Percentiles rank a stretch among this genome's conserved stretches.
phyloP scores from a whole-genome alignment of 2,797 vertebrate species.

The Hephaestus fuliginosus region DNA sequence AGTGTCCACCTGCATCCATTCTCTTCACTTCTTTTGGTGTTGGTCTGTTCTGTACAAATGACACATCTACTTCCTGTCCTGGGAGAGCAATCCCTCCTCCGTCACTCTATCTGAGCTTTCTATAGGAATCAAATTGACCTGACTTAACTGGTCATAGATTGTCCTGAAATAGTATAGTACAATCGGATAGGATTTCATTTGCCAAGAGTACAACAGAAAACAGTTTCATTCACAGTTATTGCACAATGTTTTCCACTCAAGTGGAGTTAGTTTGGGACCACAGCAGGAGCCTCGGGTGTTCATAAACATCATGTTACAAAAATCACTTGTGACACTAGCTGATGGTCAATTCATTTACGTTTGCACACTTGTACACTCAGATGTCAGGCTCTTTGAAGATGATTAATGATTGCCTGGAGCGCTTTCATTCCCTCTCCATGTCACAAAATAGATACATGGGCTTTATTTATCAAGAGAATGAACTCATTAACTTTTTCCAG shows the following conservation, averaged over 20 bases:
- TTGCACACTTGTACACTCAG: neutral
- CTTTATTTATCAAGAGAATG: neutral
- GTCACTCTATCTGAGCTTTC: too few species aligned
- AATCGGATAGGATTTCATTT: neutral
- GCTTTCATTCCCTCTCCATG: neutral
- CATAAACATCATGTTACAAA: neutral
- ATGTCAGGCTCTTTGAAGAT: constrained; percentile 7
- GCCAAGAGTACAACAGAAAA: neutral
- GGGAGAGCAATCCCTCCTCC: too few species aligned
- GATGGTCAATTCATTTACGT: neutral
- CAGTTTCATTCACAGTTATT: constrained; percentile 5
- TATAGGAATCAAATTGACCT: too few species aligned
- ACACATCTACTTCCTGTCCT: too few species aligned
- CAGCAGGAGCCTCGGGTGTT: neutral
- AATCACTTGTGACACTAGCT: neutral
- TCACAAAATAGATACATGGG: neutral
- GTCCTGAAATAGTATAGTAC: neutral
- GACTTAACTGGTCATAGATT: too few species aligned
- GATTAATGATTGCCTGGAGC: constrained; percentile 1
- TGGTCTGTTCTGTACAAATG: too few species aligned
- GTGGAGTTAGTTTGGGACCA: constrained; percentile 1
- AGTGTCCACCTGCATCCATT: too few species aligned
- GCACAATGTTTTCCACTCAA: constrained; percentile 33
- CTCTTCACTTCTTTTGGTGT: too few species aligned
- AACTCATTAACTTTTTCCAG: too few species aligned